phyloP scores from a whole-genome alignment of 2,888 invertebrate species.

The Fragum whitleyi region DNA sequence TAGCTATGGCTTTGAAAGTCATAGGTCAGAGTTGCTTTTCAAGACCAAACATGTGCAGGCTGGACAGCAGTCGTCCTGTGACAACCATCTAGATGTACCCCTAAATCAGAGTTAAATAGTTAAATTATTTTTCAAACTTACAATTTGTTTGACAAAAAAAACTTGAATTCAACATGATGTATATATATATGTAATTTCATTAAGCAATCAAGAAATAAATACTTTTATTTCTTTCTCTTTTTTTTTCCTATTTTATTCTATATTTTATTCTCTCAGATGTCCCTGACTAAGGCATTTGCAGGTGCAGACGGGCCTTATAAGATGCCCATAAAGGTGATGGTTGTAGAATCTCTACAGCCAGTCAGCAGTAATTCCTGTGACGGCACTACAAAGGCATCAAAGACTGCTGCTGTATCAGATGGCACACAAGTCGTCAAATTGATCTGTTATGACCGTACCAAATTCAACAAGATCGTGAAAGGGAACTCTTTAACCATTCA shows the following conservation, averaged over 20 bases:
- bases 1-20: too few species aligned
- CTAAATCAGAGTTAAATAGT: too few species aligned
- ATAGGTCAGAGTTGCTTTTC: too few species aligned
- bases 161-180: too few species aligned
- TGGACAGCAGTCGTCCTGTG: too few species aligned
- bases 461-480: too few species aligned
- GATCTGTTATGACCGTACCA: not conserved
- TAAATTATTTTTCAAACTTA: too few species aligned
- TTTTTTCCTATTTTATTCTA: not conserved
- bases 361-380: not conserved
- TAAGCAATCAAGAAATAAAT: not conserved
- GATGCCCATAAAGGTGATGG: not conserved
- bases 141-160: too few species aligned
- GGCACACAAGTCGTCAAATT: not conserved
- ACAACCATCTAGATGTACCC: too few species aligned
- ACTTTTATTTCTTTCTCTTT: not conserved
- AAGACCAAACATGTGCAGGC: too few species aligned
- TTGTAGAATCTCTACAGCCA: not conserved
- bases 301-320: not conserved
- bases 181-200: not conserved
- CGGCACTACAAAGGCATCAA: not conserved
- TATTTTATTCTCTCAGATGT: not conserved
- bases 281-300: not conserved
- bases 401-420: not conserved
- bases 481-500: too few species aligned